Conservation (phyloP, 2,797 vertebrate species). For the Varecia variegata region DNA sequence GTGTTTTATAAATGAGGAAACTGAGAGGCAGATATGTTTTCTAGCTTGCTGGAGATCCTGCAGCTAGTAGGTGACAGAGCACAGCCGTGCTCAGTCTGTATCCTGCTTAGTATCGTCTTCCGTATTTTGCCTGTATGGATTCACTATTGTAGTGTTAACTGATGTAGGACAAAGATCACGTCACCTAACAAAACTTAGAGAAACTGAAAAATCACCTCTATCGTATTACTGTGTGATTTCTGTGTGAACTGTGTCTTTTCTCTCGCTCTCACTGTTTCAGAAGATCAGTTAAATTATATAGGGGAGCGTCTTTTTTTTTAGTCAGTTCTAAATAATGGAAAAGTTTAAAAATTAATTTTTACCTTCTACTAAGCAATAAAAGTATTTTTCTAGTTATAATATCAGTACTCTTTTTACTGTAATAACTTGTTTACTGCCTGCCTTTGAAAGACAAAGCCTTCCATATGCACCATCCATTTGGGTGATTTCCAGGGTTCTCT, state of each 20-base stretch:
- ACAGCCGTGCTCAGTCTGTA: background rate
- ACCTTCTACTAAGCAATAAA: background rate
- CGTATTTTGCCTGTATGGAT: background rate
- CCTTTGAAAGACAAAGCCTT: constrained; percentile 8
- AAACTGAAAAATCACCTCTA: background rate
- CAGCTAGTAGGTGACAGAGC: background rate
- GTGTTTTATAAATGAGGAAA: background rate
- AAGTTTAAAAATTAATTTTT: constrained; percentile 19
- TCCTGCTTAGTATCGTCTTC: background rate
- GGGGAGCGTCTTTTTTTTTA: background rate
- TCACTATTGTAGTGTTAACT: background rate
- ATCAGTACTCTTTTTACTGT: background rate
- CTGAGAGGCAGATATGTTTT: background rate
- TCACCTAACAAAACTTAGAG: background rate
- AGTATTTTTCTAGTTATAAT: background rate
- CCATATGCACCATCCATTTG: background rate
- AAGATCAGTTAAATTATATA: background rate
- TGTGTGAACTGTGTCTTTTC: background rate
- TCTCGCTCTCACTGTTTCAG: background rate
- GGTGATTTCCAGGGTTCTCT: background rate
- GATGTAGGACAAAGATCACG: background rate
- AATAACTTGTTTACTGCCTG: background rate
- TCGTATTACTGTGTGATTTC: background rate
- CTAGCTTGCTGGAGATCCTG: background rate
- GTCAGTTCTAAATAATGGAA: background rate